phyloP scores from a whole-genome alignment of 2,113 vertebrate species.

The Gambusia holbrooki region DNA sequence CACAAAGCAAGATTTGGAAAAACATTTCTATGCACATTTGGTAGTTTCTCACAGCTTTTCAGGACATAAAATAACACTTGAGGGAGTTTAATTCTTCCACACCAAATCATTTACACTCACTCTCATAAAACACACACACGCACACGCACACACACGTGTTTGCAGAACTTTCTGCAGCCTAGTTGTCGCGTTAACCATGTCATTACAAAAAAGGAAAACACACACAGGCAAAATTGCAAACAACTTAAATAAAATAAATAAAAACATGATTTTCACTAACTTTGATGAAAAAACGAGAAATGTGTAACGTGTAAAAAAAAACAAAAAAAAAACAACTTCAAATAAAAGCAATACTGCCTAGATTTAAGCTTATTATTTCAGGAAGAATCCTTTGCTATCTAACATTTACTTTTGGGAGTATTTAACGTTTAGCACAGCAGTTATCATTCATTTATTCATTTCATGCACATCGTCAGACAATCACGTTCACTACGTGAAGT shows the following conservation, averaged over 20 bases:
- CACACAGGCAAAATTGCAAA: conserved; percentile 49
- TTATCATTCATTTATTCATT: conserved; percentile 21
- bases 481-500: conserved; percentile 31
- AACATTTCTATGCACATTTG: conserved; percentile 72
- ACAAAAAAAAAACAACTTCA: conserved; percentile 10
- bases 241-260: conserved; percentile 71
- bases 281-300: conserved; percentile 50
- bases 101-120: conserved; percentile 33
- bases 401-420: conserved; percentile 30
- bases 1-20: conserved; percentile 54
- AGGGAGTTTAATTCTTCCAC: conserved; percentile 46
- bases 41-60: conserved; percentile 78
- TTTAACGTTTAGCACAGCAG: conserved; percentile 38
- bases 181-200: conserved; percentile 48
- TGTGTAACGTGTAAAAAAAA: conserved; percentile 42
- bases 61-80: conserved; percentile 72
- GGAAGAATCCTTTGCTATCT: conserved; percentile 16
- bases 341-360: conserved; percentile 50
- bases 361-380: conserved; percentile 5
- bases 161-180: conserved; percentile 32
- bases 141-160: conserved; percentile 30
- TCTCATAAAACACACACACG: conserved; percentile 37
- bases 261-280: conserved; percentile 47
- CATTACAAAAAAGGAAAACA: conserved; percentile 30
- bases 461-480: conserved; percentile 43